Base-by-base conservation (phyloP, 2,797 vertebrate genomes). In the Semaprochilodus insignis region DNA sequence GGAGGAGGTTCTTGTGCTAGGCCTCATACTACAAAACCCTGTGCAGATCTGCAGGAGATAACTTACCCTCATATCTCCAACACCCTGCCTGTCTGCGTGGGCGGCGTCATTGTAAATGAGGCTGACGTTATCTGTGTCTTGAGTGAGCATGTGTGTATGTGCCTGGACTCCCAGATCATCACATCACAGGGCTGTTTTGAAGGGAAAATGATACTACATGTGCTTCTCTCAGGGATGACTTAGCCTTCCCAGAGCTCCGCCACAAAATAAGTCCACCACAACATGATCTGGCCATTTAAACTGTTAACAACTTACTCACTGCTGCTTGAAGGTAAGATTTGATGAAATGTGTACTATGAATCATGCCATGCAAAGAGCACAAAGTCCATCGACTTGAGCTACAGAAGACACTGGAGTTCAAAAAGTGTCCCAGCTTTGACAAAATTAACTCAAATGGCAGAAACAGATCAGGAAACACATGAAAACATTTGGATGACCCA, bases 1-100 rank as follows among this genome's bases (percentile, higher is more conserved):
- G 44, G 65, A 15, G 27, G 54, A 52, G 80, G 34, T 59, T 74
- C 6, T 11, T 6, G 63, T 23, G 57, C 52, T 36, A 67, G 65
- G 65, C 65, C 65, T 66, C 31, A 36, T 66, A 6, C 34, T 65
- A 27, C 63, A 65, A 19, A 69, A 10, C 54, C 66, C 59, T 57
- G 63, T 0, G 13, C 36, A 75, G 78, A 85, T 79, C 21, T 34
- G 40, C 73, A 74, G 40, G 54, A 85, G 83, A 85, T 81, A 85
- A 72, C 51, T 34, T 57, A 25, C 27, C 54, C 15, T 25, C 71
- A 66, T 74, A 78, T 80, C 77, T 82, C 65, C 63, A 75, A 73
- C 75, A 81, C 63, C 48, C 52, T 44, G 69, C 65, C 69, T 78
- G 74, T 31, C 11, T 62, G 57, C 60, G 59, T 13, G 44, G 57